A percentile compares a stretch with the other conserved stretches of the same genome.
These are phyloP conservation scores for Scophthalmus maximus DNA, from an alignment of 2,113 vertebrate genomes.

Conservation along the genomic window DNA sequence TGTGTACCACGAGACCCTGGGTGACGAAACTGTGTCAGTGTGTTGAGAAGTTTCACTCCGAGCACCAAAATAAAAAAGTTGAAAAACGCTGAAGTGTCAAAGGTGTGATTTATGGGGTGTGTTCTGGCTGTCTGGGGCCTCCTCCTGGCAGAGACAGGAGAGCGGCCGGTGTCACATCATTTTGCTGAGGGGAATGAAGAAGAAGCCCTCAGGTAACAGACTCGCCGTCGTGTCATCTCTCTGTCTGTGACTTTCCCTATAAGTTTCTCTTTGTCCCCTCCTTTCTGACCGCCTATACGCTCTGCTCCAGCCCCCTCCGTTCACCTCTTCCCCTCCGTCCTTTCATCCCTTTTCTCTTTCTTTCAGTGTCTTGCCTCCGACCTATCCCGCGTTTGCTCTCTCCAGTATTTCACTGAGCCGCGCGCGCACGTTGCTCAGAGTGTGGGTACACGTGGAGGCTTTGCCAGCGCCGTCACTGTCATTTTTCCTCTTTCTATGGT, in stretches of 20 bases:
- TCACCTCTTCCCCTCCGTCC: constrained; percentile 16
- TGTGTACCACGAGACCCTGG: constrained; percentile 3
- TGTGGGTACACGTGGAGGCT: constrained; percentile 44
- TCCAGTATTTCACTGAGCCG: constrained; percentile 53
- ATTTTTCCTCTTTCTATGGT: constrained; percentile 52
- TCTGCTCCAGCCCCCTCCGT: no score
- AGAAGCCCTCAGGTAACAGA: constrained; percentile 53
- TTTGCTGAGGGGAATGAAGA: constrained; percentile 46
- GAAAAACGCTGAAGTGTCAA: constrained; percentile 65
- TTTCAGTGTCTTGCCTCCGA: constrained; percentile 14
- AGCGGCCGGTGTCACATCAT: constrained; percentile 59
- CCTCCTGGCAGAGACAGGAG: constrained; percentile 43
- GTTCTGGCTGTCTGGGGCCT: constrained; percentile 65
- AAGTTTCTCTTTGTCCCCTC: constrained; percentile 33
- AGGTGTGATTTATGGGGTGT: constrained; percentile 70
- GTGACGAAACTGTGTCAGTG: constrained; percentile 26
- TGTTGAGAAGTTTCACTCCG: constrained; percentile 35
- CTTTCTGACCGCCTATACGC: constrained; percentile 21
- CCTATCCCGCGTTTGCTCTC: constrained; percentile 11
- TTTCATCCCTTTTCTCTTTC: constrained; percentile 39
- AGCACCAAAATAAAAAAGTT: constrained; percentile 37
- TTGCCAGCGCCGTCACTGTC: constrained; percentile 43
- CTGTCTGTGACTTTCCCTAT: constrained; percentile 47
- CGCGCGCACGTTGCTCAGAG: constrained; percentile 33
- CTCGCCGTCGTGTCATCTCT: constrained; percentile 35